Evolutionary conservation across 1,140 invertebrate genomes (phyloP).

Genomic region (Leptonema lineaticorne): DNA sequence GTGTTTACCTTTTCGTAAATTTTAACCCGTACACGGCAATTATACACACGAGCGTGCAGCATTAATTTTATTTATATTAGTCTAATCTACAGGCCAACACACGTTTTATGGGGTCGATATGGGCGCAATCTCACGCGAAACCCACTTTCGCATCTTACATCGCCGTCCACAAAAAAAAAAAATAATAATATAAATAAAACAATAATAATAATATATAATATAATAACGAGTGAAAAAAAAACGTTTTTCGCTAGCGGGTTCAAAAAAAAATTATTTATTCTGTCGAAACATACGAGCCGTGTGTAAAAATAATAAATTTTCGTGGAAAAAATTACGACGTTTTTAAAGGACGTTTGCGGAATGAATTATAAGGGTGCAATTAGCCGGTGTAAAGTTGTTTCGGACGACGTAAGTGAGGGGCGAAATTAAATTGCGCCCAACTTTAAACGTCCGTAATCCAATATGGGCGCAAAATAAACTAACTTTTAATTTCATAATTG

Average conservation of each 20-base stretch:
- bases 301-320: neutral
- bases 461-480: too few species aligned
- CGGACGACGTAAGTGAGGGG: too few species aligned
- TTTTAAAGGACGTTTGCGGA: neutral
- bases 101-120: neutral
- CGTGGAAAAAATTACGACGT: too few species aligned
- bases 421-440: too few species aligned
- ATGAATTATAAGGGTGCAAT: constrained; percentile 15
- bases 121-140: too few species aligned
- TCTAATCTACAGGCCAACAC: neutral
- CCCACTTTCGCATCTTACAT: too few species aligned
- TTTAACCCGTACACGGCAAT: neutral
- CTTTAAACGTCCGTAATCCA: too few species aligned
- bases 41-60: neutral
- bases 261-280: neutral
- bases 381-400: too few species aligned
- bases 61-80: constrained; percentile 1
- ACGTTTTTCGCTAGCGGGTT: neutral
- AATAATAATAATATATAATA: neutral
- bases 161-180: too few species aligned
- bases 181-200: too few species aligned
- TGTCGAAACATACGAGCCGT: neutral
- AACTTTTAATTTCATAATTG: too few species aligned
- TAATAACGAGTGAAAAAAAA: too few species aligned
- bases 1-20: constrained; percentile 9